Conservation (phyloP, 2,888 invertebrate species). For the Trypoxylon attenuatum region DNA sequence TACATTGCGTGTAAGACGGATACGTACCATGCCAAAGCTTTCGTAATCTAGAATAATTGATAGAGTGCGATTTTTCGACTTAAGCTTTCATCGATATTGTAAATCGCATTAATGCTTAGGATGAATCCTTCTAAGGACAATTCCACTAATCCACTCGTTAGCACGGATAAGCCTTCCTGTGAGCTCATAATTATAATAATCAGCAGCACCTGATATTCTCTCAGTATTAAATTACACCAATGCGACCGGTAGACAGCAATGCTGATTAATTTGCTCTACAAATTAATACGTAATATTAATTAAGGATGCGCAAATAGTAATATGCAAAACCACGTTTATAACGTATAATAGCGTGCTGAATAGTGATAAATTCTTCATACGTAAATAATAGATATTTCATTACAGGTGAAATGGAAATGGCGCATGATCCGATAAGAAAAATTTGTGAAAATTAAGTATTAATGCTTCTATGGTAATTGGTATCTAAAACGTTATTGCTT, state of each 20-base stretch:
- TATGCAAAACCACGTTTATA: neutral
- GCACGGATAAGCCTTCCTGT: conserved; percentile 21
- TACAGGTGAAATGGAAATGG: neutral
- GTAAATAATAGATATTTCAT: neutral
- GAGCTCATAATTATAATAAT: neutral
- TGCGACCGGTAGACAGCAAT: conserved; percentile 6
- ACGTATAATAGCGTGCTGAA: neutral
- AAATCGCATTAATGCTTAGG: conserved; percentile 6
- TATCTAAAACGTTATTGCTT: conserved; percentile 33
- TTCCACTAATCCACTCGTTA: conserved; percentile 19
- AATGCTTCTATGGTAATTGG: conserved; percentile 40
- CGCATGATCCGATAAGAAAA: neutral
- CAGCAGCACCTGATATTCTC: neutral
- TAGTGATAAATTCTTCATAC: neutral
- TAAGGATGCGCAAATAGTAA: neutral
- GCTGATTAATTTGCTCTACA: conserved; percentile 42
- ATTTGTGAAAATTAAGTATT: neutral
- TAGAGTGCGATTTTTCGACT: neutral
- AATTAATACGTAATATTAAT: neutral
- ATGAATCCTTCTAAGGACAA: conserved; percentile 26
- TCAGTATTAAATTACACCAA: neutral
- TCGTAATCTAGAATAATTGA: conserved; percentile 37
- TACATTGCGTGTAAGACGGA: conserved; percentile 49
- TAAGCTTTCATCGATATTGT: too few species aligned
- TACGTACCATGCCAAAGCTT: conserved; percentile 52